A percentile compares a stretch with the other conserved stretches of the same genome.
Evolutionary conservation across 2,888 invertebrate genomes (phyloP).

Genomic region (Rhagonycha fulva): DNA sequence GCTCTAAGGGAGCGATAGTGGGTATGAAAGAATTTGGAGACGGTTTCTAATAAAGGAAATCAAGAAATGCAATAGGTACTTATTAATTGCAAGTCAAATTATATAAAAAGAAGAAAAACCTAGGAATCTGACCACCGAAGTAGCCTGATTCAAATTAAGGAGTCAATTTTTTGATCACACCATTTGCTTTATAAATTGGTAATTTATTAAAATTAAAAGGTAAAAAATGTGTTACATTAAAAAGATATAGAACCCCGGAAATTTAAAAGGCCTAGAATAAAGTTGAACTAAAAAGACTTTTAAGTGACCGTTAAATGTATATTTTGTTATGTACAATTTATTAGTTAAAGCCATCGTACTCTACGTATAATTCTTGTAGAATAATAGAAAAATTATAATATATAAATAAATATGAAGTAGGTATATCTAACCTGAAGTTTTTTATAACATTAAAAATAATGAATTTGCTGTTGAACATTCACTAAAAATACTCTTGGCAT

Average conservation of each 20-base stretch:
- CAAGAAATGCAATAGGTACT: too few species aligned
- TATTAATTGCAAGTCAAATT: too few species aligned
- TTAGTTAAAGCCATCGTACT: neutral
- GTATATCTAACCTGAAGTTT: neutral
- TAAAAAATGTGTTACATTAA: too few species aligned
- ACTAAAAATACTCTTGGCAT: neutral
- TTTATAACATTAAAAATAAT: neutral
- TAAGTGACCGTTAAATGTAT: neutral
- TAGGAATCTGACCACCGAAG: too few species aligned
- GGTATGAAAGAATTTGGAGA: too few species aligned
- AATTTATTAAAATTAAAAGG: too few species aligned
- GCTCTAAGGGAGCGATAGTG: too few species aligned
- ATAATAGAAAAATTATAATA: neutral
- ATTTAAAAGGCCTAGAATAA: fast-evolving
- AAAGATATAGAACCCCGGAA: neutral
- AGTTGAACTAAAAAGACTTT: neutral
- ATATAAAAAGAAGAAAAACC: too few species aligned
- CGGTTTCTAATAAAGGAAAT: too few species aligned
- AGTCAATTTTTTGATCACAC: too few species aligned
- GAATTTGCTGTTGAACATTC: neutral
- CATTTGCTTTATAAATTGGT: too few species aligned
- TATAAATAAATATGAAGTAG: neutral
- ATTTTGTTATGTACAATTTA: neutral
- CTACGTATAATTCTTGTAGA: neutral
- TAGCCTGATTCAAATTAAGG: too few species aligned